Base-by-base conservation (phyloP, 2,888 invertebrate species). In the Drosophila percnosoma region DNA sequence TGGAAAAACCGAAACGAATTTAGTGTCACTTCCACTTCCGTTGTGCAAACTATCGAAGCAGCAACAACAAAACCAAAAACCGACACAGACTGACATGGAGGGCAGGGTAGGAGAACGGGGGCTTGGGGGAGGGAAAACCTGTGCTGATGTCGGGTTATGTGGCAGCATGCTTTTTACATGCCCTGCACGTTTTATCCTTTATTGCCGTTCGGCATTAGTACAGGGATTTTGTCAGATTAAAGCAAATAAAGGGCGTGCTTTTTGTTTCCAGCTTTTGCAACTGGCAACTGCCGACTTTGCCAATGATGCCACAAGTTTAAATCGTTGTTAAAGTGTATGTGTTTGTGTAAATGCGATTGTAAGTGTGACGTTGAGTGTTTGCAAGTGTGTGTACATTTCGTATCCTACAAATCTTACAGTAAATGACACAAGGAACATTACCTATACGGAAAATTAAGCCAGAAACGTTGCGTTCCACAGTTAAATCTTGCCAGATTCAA, bases 111-210 rank as follows among this genome's bases (percentile, higher is more conserved):
- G 40, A 15, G 10, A 11, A 3, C 24, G n/a, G 10, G 13, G 21
- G 27, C 11, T 0, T n/a, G 10, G n/a, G 29, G 8, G 38, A 45
- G 45, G 45, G 8, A 45, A 29, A 29, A 51, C 51, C 27, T 24
- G 13, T 27, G 59, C 29, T 42, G 53, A 45, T 60, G 51, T 60
- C 45, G 53, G 64, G 54, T 58, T 75, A 67, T 76, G 64, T 68
- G 66, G 64, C 65, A 70, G 48, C 68, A 68, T 76, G 80, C 75
- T 71, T 74, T 83, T 83, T 76, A 82, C 83, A 91, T 90, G 85
- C 81, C 78, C 66, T 62, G 89, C 91, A 91, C 91, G 91, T 91
- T 83, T 87, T 80, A 86, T 91, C 89, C 91, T 91, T 91, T 91
- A 91, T 91, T 89, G 84, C 83, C 86, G 82, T 81, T 75, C 86